Conservation (phyloP, 2,888 invertebrate species). For the Eugnorisma glareosa region DNA sequence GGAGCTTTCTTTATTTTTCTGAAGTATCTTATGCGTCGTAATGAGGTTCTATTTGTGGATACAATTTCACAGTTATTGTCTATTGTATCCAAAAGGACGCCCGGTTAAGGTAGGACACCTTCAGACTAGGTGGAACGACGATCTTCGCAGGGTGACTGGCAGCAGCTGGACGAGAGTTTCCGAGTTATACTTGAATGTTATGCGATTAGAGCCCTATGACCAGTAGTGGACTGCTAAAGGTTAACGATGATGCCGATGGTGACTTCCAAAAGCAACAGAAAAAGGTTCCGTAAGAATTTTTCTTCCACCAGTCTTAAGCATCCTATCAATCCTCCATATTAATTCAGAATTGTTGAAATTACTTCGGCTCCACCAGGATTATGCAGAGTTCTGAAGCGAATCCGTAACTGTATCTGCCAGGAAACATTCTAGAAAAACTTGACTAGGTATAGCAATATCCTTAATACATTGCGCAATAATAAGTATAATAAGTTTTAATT, state of each 20-base stretch:
- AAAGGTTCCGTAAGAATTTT: background rate
- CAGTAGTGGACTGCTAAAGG: background rate
- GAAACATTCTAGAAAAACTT: background rate
- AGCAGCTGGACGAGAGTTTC: background rate
- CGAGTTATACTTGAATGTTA: background rate
- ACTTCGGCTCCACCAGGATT: background rate
- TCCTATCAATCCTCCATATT: background rate
- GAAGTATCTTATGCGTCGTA: background rate
- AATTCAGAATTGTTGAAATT: background rate
- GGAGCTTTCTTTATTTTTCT: slow-evolving; percentile 4
- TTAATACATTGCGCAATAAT: background rate
- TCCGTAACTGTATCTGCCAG: background rate
- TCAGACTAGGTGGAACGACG: background rate
- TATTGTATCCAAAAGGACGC: background rate
- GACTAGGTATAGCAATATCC: background rate
- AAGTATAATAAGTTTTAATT: background rate
- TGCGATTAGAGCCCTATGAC: background rate
- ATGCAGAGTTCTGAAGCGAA: background rate
- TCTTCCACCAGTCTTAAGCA: too few relatives aligned
- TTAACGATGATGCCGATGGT: background rate
- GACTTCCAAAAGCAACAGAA: background rate
- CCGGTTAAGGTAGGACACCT: background rate
- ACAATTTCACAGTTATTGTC: background rate
- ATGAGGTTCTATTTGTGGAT: background rate
- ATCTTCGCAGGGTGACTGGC: background rate